phyloP scores from a whole-genome alignment of 2,888 invertebrate species.

The Chouioia cunea region DNA sequence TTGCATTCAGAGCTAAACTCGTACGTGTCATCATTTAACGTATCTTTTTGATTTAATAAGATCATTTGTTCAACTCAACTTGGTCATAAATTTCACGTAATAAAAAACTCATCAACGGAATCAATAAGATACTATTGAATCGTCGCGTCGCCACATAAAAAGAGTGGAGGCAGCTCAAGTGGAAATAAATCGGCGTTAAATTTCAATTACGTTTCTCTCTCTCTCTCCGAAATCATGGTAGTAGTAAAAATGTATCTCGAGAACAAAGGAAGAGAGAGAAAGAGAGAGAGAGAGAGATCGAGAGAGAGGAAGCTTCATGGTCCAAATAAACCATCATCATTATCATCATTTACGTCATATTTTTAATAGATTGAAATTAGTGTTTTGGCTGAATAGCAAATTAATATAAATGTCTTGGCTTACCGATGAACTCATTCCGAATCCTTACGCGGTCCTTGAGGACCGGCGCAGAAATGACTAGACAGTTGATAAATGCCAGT shows the following conservation, averaged over 20 bases:
- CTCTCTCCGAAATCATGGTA: not conserved
- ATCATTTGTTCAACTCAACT: too few relatives aligned
- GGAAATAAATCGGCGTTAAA: constrained; percentile 40
- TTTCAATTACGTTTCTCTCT: constrained; percentile 27
- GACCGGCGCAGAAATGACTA: constrained; percentile 90
- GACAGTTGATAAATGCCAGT: constrained; percentile 94
- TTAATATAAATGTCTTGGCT: constrained; percentile 59
- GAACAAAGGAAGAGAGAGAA: constrained; percentile 1
- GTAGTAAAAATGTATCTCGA: not conserved
- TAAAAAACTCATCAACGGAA: too few relatives aligned
- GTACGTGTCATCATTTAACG: too few relatives aligned
- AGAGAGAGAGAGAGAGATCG: too few relatives aligned
- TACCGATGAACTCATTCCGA: constrained; percentile 95
- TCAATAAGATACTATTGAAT: too few relatives aligned
- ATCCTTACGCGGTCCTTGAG: constrained; percentile 89
- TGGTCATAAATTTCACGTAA: too few relatives aligned
- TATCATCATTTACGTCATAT: not conserved
- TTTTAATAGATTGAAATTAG: not conserved
- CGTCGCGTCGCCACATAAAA: too few relatives aligned
- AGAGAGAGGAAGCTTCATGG: too few relatives aligned
- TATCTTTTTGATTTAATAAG: too few relatives aligned
- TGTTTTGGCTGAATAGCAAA: not conserved
- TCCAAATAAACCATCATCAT: too few relatives aligned
- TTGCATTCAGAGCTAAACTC: too few relatives aligned
- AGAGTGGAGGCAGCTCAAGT: not conserved